These are phyloP conservation scores for Teinopalpus imperialis DNA, from an alignment of 2,888 invertebrate species.

Conservation along the genomic window DNA sequence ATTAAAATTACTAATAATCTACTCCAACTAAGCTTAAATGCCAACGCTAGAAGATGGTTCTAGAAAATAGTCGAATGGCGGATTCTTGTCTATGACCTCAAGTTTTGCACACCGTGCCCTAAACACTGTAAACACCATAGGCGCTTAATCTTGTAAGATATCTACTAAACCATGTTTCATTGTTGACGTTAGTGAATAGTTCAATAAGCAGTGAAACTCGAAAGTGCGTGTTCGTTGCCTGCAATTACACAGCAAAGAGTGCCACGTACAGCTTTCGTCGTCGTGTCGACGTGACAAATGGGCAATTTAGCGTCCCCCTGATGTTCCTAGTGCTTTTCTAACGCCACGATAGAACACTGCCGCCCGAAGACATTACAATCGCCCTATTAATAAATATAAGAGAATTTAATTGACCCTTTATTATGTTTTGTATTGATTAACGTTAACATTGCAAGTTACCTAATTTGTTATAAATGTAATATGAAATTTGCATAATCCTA, in stretches of 20 bases:
- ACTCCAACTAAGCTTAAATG: too few species aligned
- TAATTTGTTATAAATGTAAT: not conserved
- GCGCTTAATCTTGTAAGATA: too few species aligned
- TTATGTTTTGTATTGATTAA: not conserved
- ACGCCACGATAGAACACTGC: constrained; percentile 3
- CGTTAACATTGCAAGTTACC: not conserved
- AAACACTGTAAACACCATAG: too few species aligned
- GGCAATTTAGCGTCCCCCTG: constrained; percentile 19
- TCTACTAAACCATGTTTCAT: too few species aligned
- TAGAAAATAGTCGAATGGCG: too few species aligned
- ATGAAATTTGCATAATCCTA: too few species aligned
- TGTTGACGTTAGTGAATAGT: constrained; percentile 12
- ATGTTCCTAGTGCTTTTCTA: constrained; percentile 1
- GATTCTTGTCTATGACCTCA: too few species aligned
- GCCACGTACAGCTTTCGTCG: constrained; percentile 20
- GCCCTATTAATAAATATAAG: constrained; percentile 1
- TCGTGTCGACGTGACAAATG: constrained; percentile 19
- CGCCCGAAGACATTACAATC: constrained; percentile 6
- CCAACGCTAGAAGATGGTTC: too few species aligned
- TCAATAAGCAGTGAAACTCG: constrained; percentile 18
- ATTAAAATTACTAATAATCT: too few species aligned
- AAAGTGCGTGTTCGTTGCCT: constrained; percentile 16
- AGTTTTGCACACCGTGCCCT: too few species aligned
- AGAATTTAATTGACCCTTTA: not conserved
- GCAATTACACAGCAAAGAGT: constrained; percentile 22